Evolutionary conservation across 2,113 vertebrate species (phyloP).

Genomic region (Xiphophorus hellerii): DNA sequence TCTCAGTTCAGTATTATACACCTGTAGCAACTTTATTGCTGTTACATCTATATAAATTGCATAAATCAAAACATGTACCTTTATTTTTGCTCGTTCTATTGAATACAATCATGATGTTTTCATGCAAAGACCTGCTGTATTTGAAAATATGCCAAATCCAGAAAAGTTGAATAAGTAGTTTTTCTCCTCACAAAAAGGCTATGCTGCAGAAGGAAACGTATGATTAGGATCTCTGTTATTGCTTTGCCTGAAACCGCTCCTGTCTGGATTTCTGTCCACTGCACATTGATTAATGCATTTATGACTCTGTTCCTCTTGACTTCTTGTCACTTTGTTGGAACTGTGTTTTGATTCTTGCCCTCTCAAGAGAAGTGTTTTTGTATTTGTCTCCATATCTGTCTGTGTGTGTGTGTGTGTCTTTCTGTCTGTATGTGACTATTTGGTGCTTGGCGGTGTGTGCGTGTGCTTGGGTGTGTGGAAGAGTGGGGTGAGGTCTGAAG

Average conservation of each 20-base stretch:
- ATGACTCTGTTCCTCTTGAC: conserved; percentile 2
- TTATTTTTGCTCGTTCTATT: too few species aligned
- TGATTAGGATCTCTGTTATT: not conserved
- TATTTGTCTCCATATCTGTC: conserved; percentile 4
- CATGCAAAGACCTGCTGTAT: too few species aligned
- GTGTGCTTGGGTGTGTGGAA: not conserved
- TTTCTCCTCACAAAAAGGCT: not conserved
- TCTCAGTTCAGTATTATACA: too few species aligned
- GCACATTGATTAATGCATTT: not conserved
- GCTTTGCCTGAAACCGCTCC: not conserved
- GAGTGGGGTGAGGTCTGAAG: conserved; percentile 16
- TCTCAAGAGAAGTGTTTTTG: not conserved
- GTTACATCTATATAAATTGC: too few species aligned
- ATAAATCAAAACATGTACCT: too few species aligned
- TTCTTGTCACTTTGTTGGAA: not conserved
- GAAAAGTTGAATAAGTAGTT: too few species aligned
- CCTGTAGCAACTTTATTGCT: too few species aligned
- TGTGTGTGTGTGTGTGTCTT: not conserved
- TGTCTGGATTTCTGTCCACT: not conserved
- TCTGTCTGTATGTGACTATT: not conserved
- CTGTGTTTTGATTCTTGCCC: not conserved
- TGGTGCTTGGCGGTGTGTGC: not conserved
- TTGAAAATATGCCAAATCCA: too few species aligned
- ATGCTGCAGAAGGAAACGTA: not conserved
- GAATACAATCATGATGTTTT: too few species aligned